These are phyloP conservation scores for Portunus trituberculatus DNA, from an alignment of 1,140 invertebrate genomes.

Conservation along the genomic window DNA sequence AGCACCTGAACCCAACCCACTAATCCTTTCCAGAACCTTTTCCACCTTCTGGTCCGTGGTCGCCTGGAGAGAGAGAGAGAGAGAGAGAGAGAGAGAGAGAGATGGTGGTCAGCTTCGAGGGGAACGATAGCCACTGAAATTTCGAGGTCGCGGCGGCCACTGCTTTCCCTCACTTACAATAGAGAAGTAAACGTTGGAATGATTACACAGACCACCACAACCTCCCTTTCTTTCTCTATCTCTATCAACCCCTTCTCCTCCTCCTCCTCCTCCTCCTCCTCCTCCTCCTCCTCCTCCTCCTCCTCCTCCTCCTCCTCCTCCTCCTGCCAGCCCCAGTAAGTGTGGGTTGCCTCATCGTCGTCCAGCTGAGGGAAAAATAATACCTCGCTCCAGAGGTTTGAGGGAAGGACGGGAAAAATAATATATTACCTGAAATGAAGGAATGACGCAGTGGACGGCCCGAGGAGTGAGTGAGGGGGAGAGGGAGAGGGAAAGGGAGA, in stretches of 20 bases:
- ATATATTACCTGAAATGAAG: background rate
- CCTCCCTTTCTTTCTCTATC: constrained; percentile 16
- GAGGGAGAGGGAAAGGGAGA: background rate
- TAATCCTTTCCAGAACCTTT: constrained; percentile 12
- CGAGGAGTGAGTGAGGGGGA: no score
- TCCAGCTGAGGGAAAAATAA: constrained; percentile 25
- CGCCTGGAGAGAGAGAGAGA: constrained; percentile 32
- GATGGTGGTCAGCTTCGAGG: no score
- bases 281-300: constrained; percentile 15
- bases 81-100: background rate
- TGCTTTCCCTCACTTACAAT: constrained; percentile 61
- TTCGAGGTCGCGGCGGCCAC: constrained; percentile 6
- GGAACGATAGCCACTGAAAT: constrained; percentile 51
- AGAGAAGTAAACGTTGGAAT: constrained; percentile 68
- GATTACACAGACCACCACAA: constrained; percentile 59
- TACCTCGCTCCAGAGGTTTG: background rate
- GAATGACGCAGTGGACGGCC: background rate
- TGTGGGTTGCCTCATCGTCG: background rate
- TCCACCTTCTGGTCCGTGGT: background rate
- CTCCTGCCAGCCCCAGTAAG: background rate
- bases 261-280: background rate
- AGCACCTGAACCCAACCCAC: background rate
- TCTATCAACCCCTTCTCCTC: background rate
- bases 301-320: constrained; percentile 17
- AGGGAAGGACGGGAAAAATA: background rate